Percentiles rank a stretch among this genome's conserved stretches.
Conservation (phyloP, 2,888 invertebrate genomes). For the Thymelicus acteon region DNA sequence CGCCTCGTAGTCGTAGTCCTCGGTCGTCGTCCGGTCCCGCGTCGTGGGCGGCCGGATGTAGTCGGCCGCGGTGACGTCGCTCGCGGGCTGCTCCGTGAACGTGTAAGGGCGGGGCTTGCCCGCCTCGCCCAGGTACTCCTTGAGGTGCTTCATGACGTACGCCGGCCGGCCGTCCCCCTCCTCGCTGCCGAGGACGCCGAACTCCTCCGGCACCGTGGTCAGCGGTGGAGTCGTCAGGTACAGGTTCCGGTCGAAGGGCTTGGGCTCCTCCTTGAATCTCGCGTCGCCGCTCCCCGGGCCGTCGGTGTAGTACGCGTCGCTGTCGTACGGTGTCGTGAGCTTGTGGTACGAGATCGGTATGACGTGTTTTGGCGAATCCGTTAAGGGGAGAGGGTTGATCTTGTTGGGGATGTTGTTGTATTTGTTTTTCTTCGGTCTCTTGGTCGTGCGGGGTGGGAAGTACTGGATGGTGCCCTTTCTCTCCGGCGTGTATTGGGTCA, state of each 20-base stretch:
- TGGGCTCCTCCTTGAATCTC: conserved; percentile 20
- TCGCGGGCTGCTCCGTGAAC: conserved; percentile 50
- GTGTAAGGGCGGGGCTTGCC: not conserved
- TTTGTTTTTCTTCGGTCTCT: conserved; percentile 55
- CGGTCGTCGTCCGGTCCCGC: conserved; percentile 40
- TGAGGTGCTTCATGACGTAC: conserved; percentile 69
- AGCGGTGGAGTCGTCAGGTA: conserved; percentile 52
- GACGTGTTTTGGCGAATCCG: conserved; percentile 47
- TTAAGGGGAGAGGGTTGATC: conserved; percentile 53
- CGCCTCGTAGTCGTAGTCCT: conserved; percentile 65
- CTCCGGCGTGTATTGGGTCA: conserved; percentile 51
- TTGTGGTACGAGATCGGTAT: conserved; percentile 41
- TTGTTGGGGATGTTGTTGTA: conserved; percentile 58
- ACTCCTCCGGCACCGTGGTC: conserved; percentile 45
- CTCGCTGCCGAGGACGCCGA: conserved; percentile 46
- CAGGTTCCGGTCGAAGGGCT: conserved; percentile 40
- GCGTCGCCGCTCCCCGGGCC: not conserved
- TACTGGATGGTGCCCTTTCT: conserved; percentile 71
- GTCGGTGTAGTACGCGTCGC: conserved; percentile 9
- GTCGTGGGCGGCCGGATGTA: conserved; percentile 34
- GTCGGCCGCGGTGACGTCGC: conserved; percentile 52
- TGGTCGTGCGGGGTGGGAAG: conserved; percentile 65
- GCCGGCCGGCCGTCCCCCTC: conserved; percentile 59
- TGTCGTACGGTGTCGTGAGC: conserved; percentile 38
- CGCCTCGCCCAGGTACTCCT: conserved; percentile 48